Percentiles rank a stretch among this genome's conserved stretches.
phyloP scores from a whole-genome alignment of 1,140 invertebrate species.

The Heliconius nattereri region DNA sequence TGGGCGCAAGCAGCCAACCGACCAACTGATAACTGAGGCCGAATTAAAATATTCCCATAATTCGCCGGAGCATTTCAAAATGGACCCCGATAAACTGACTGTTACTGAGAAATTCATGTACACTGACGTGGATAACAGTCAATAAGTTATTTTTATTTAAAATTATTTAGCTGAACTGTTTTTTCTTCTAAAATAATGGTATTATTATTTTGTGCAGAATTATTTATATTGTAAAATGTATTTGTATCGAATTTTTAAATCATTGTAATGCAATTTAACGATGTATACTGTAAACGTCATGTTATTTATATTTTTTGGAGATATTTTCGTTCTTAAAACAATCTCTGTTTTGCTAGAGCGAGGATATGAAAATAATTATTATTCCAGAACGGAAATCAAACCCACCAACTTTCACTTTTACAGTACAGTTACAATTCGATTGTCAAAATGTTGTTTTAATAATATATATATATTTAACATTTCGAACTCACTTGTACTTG shows the following conservation, averaged over 20 bases:
- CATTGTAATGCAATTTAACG: no score
- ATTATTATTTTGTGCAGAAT: background rate
- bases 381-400: no score
- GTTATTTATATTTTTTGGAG: no score
- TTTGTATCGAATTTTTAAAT: no score
- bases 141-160: background rate
- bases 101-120: constrained; percentile 53
- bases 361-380: no score
- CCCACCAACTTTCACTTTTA: no score
- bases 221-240: background rate
- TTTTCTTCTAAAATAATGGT: background rate
- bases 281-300: no score
- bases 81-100: constrained; percentile 49
- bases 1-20: constrained; percentile 21
- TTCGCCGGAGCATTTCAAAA: constrained; percentile 48
- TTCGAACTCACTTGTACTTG: constrained; percentile 40
- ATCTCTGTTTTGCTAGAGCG: no score
- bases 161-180: background rate
- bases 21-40: constrained; percentile 33
- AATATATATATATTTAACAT: constrained; percentile 18
- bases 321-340: no score
- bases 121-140: constrained; percentile 19
- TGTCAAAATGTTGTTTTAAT: background rate
- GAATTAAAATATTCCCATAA: constrained; percentile 57
- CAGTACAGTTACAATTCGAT: no score